phyloP scores from a whole-genome alignment of 2,113 vertebrate species.

The Daphoenositta chrysoptera region DNA sequence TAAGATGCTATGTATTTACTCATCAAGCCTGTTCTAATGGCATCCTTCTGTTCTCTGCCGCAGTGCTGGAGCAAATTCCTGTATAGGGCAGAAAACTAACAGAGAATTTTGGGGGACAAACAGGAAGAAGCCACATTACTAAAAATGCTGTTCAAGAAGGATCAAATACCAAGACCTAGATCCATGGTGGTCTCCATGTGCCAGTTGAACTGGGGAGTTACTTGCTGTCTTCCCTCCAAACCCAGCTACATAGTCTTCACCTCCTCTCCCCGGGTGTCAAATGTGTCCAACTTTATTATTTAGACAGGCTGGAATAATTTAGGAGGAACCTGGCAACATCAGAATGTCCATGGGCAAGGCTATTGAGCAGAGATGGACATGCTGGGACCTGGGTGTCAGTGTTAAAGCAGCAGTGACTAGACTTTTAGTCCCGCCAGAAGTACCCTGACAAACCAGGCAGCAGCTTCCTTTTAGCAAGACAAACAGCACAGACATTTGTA shows the following conservation, averaged over 20 bases:
- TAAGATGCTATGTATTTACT: not conserved
- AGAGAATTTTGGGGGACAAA: not conserved
- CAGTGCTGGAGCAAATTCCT: not conserved
- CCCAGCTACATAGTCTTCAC: not conserved
- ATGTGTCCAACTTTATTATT: not conserved
- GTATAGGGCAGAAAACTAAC: not conserved
- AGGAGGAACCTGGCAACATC: not conserved
- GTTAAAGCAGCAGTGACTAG: not conserved
- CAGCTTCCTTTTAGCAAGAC: not conserved
- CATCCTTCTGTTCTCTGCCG: not conserved
- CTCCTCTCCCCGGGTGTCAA: rapidly evolving
- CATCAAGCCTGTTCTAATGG: not conserved
- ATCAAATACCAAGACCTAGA: not conserved
- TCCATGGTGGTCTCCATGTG: not conserved
- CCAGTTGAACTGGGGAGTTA: not conserved
- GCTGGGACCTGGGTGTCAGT: not conserved
- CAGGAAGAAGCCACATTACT: not conserved
- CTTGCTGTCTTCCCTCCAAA: not conserved
- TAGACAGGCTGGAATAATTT: not conserved
- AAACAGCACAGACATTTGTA: not conserved
- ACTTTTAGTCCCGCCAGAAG: not conserved
- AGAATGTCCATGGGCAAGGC: not conserved
- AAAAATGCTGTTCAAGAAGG: not conserved
- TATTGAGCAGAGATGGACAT: not conserved
- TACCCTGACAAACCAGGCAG: not conserved